A percentile compares a stretch with the other conserved stretches of the same genome.
Conservation (phyloP, 1,140 invertebrate species). For the Venturia canescens region DNA sequence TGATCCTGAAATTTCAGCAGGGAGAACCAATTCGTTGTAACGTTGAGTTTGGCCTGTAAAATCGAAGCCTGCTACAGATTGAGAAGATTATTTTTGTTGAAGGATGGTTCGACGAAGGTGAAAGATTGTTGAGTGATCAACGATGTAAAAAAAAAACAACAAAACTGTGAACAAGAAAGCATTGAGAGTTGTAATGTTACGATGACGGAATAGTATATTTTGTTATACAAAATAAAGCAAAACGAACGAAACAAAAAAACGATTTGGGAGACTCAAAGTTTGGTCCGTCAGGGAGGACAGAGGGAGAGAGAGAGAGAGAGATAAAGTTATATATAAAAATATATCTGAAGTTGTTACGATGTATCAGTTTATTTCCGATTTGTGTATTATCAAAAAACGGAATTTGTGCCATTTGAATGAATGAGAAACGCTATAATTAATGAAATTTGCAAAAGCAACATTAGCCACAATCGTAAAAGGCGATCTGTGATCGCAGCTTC, state of each 20-base stretch:
- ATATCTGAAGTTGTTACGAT: too few species aligned
- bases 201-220: conserved; percentile 68
- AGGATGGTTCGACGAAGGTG: neutral
- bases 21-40: too few species aligned
- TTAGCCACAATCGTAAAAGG: too few species aligned
- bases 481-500: neutral
- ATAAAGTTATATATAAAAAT: neutral
- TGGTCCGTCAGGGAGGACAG: neutral
- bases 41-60: too few species aligned
- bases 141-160: conserved; percentile 27
- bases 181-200: conserved; percentile 58
- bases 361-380: neutral
- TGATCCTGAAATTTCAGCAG: too few species aligned
- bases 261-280: neutral
- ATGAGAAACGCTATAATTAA: too few species aligned
- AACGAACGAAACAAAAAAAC: neutral
- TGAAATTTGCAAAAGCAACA: too few species aligned
- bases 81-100: neutral
- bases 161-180: neutral
- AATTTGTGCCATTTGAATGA: neutral
- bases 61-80: too few species aligned
- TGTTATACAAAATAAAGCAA: conserved; percentile 63
- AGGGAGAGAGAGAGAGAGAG: too few species aligned
- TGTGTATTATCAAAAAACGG: neutral
- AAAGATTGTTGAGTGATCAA: neutral